phyloP scores from a whole-genome alignment of 2,888 invertebrate genomes.

The Agrotis exclamationis region DNA sequence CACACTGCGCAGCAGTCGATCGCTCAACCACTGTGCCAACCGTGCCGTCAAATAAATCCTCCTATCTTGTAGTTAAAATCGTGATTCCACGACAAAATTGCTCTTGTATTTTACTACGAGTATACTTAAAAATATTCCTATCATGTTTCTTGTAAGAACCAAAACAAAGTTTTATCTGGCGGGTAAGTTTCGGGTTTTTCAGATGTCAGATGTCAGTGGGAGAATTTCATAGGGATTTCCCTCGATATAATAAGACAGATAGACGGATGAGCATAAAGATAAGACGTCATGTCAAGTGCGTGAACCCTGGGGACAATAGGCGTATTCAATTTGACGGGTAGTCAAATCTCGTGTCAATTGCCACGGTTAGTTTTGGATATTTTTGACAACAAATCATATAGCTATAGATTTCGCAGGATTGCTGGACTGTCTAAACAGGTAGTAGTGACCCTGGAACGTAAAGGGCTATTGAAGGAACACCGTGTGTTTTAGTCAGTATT shows the following conservation, averaged over 20 bases:
- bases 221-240: slow-evolving; percentile 8
- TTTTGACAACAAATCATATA: background rate
- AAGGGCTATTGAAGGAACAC: too few species aligned
- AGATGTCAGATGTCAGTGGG: slow-evolving; percentile 21
- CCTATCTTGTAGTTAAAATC: too few species aligned
- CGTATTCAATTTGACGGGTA: background rate
- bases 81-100: too few species aligned
- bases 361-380: background rate
- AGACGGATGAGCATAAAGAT: slow-evolving; percentile 8
- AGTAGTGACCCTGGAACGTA: too few species aligned
- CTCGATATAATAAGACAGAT: slow-evolving; percentile 5
- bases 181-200: slow-evolving; percentile 1
- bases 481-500: too few species aligned
- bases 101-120: too few species aligned
- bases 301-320: background rate
- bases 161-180: slow-evolving; percentile 22
- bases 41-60: too few species aligned
- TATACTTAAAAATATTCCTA: background rate
- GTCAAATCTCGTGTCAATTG: background rate
- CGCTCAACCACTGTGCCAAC: too few species aligned
- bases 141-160: slow-evolving; percentile 7
- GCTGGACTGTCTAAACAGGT: too few species aligned
- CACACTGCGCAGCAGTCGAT: too few species aligned
- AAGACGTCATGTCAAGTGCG: background rate
- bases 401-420: too few species aligned